Percentiles rank a stretch among this genome's conserved stretches.
These are phyloP conservation scores for Urocitellus parryii DNA, from an alignment of 2,113 vertebrate species.

Conservation along the genomic window DNA sequence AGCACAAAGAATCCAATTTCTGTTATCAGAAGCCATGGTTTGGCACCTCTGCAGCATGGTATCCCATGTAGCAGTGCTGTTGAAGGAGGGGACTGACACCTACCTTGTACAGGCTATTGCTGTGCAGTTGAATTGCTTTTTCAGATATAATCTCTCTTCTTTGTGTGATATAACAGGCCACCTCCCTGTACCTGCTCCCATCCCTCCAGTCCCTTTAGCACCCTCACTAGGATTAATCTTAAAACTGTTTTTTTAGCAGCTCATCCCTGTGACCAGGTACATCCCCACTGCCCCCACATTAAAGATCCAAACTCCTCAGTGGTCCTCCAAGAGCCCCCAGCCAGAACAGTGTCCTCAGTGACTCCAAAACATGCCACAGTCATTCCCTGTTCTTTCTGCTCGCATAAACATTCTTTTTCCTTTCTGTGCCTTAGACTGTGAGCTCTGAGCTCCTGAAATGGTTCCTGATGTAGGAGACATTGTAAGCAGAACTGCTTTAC, in stretches of 20 bases:
- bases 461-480: background rate
- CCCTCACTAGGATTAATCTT: background rate
- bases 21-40: background rate
- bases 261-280: background rate
- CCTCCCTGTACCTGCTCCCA: background rate
- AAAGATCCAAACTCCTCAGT: background rate
- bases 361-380: background rate
- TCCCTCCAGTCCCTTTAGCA: background rate
- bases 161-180: background rate
- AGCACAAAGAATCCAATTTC: background rate
- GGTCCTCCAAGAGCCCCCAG: no score
- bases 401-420: background rate
- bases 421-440: background rate
- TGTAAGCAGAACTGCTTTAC: background rate
- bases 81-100: background rate
- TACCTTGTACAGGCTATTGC: background rate
- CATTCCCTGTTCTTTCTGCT: background rate
- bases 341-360: background rate
- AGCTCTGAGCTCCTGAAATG: background rate
- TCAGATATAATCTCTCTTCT: background rate
- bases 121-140: background rate
- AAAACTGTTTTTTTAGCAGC: background rate
- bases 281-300: background rate
- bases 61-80: no score
- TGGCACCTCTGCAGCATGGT: background rate